Conservation (phyloP, 2,113 vertebrate genomes). For the Erinaceus europaeus region DNA sequence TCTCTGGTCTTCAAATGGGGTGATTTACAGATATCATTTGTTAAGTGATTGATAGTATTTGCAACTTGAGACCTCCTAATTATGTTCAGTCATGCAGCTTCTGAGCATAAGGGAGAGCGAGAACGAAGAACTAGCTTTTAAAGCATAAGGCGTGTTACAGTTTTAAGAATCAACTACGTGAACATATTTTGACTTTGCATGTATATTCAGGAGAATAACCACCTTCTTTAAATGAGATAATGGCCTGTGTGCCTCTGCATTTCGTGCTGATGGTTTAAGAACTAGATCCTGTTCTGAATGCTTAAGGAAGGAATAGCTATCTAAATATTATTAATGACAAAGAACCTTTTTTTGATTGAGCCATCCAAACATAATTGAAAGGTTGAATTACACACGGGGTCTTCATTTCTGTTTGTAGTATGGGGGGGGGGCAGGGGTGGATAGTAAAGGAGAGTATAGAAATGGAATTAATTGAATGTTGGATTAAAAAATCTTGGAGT, state of each 20-base stretch:
- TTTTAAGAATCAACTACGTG: background rate
- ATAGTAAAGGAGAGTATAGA: slow-evolving; percentile 21
- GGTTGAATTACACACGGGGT: background rate
- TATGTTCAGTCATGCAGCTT: background rate
- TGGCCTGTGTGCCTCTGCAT: background rate
- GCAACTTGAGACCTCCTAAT: background rate
- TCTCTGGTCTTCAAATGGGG: background rate
- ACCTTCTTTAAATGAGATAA: background rate
- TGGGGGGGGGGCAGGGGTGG: background rate
- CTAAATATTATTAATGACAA: background rate
- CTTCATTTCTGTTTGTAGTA: background rate
- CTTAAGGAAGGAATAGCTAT: background rate
- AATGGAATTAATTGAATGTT: slow-evolving; percentile 51
- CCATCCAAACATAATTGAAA: background rate
- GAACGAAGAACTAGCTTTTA: background rate
- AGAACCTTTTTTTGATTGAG: background rate
- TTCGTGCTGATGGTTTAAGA: background rate
- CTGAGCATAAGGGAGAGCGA: background rate
- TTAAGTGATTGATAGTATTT: slow-evolving; percentile 10
- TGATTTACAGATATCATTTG: background rate
- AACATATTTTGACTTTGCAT: background rate
- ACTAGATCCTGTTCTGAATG: background rate
- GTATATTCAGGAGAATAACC: background rate
- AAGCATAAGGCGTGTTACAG: background rate
- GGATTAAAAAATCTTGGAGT: slow-evolving; percentile 5